Percentiles rank a stretch among this genome's conserved stretches.
These are phyloP conservation scores for Lasiommata megera DNA, from an alignment of 2,888 invertebrate species.

Conservation along the genomic window DNA sequence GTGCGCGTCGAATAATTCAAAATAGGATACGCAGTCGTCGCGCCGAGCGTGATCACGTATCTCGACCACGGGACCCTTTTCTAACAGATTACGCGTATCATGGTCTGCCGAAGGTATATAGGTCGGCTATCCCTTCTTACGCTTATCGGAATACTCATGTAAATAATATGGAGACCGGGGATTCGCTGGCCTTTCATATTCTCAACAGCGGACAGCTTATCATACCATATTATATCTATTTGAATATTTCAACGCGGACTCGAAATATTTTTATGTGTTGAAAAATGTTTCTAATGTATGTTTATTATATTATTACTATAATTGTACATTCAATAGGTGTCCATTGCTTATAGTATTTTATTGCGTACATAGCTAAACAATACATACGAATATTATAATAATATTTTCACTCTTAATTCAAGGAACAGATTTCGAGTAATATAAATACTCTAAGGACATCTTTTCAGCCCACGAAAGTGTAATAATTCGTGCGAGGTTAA, in stretches of 20 bases:
- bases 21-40: constrained; percentile 30
- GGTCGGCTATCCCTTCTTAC: constrained; percentile 51
- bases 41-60: constrained; percentile 38
- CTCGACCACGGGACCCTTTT: constrained; percentile 55
- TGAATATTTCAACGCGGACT: constrained; percentile 16
- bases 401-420: no score
- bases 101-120: constrained; percentile 55
- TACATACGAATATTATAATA: no score
- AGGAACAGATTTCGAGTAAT: no score
- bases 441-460: no score
- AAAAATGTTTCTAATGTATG: no score
- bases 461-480: no score
- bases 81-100: constrained; percentile 69
- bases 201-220: constrained; percentile 7
- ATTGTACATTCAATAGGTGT: no score
- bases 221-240: not conserved
- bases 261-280: no score
- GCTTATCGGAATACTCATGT: constrained; percentile 66
- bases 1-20: constrained; percentile 28
- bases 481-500: no score
- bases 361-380: not conserved
- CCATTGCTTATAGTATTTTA: not conserved
- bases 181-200: constrained; percentile 45
- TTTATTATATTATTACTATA: no score
- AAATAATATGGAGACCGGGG: constrained; percentile 60